Evolutionary conservation across 2,113 vertebrate species (phyloP), one percentile per base, ranked within the genome.

Genomic region (Campylomormyrus tamandua): DNA sequence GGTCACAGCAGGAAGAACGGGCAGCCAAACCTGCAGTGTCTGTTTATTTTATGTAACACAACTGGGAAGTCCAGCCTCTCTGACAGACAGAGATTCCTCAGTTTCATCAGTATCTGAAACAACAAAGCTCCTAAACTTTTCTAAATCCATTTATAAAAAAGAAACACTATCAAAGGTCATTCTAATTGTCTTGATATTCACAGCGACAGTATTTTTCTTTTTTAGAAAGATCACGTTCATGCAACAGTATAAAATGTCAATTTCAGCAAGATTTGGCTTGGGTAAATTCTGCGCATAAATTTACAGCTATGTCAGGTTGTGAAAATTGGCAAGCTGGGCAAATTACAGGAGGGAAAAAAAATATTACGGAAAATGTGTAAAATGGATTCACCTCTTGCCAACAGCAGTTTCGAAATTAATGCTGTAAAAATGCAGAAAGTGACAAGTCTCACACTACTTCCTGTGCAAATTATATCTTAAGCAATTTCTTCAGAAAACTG

Each of bases 301-400:
- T 42, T 39, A 80, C 74, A 4, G 74, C 74, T 80, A 19, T 77
- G 74, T 5, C 11, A 80, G 74, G 17, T 42, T 80, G 35, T 8
- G n/a, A 80, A 80, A 80, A 80, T 80, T 80, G 74, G 13, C 74
- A 80, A 80, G 74, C 35, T 80, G 74, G 74, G 42, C 31, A 80
- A 80, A 80, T 80, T 80, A 80, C 35, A 80, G 74, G 74, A 8
- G 15, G 27, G 35, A 39, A 17, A 42, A 39, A 39, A 80, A 80
- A 80, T 80, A 80, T 80, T 80, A 80, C 74, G 39, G 35, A 80
- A 80, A 80, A 80, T 42, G 74, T 80, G 35, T 42, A 80, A 80
- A 80, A 35, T 42, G 35, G 74, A 70, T 70, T 42, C 74, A 39
- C 74, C 15, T 42, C 35, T 42, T 42, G 74, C 74, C 35, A 80